Base-by-base conservation (phyloP, 2,113 vertebrate genomes). In the Siniperca knerii region DNA sequence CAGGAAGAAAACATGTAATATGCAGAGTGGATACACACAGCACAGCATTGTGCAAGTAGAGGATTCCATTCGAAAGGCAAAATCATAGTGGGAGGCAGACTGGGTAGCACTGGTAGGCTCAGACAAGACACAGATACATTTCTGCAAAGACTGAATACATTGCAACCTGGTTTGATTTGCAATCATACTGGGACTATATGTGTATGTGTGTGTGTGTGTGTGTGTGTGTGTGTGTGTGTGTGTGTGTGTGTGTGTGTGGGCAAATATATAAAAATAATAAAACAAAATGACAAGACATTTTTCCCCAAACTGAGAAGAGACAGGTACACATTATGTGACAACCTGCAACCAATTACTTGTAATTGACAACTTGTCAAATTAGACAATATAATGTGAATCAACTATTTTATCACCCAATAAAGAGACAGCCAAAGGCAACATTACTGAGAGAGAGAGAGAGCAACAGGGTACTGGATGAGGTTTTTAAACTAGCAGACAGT, bases 31-130 rank as follows among this genome's bases (percentile, higher is more conserved):
- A 70, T 12, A 16, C 55, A 75, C 29, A 65, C 50, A 55, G 37
- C 33, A 21, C 5, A 54, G 33, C 52, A 75, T 18, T 60, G n/a
- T 65, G 57, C 29, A 40, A 54, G 55, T 25, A n/a, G 54, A 78
- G 64, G 46, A 74, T 62, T 60, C 33, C 55, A 64, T 68, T 78
- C n/a, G 37, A 16, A 23, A 44, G 57, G n/a, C 66, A 48, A 65
- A 44, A 29, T 42, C 44, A 57, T 46, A 81, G 83, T 75, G 64
- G 76, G 83, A 68, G 61, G 75, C 54, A 54, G 46, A 69, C 50
- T 73, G 68, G 13, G 61, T 25, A n/a, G 6, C 37, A 20, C 25
- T 75, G 82, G 35, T 35, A 3, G 44, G 62, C 33, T 66, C 46
- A 11, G 46, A 46, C 16, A 75, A n/a, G 58, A 48, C 46, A 57